Percentiles rank a stretch among this genome's conserved stretches.
phyloP scores from a whole-genome alignment of 2,113 vertebrate genomes.

The Stigmatopora argus region DNA sequence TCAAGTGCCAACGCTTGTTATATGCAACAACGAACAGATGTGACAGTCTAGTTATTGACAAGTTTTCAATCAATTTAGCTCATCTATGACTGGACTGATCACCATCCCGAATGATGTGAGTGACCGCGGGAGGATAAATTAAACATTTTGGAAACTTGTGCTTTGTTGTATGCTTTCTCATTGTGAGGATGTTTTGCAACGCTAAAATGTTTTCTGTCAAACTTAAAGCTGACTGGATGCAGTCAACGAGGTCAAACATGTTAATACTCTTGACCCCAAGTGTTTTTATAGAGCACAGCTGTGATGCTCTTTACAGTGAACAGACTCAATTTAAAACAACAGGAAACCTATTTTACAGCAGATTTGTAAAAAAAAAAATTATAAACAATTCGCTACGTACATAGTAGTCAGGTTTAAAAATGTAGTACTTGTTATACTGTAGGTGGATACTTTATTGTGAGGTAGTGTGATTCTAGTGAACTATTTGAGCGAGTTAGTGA shows the following conservation, averaged over 20 bases:
- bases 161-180: constrained; percentile 24
- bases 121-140: constrained; percentile 30
- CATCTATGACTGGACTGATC: constrained; percentile 38
- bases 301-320: neutral
- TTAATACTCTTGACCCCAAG: neutral
- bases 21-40: constrained; percentile 23
- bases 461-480: constrained; percentile 17
- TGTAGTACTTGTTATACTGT: neutral
- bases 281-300: neutral
- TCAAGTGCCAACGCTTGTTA: constrained; percentile 58
- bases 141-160: constrained; percentile 20
- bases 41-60: constrained; percentile 32
- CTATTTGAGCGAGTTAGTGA: constrained; percentile 6
- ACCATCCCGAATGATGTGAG: constrained; percentile 48
- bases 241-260: neutral
- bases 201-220: neutral
- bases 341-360: neutral
- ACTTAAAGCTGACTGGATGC: neutral
- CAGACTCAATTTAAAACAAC: neutral
- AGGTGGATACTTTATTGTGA: neutral
- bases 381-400: neutral
- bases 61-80: constrained; percentile 38
- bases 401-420: neutral
- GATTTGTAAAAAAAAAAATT: too few species aligned
- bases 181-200: too few species aligned